phyloP scores from a whole-genome alignment of 2,113 vertebrate species.

The Gavia stellata region DNA sequence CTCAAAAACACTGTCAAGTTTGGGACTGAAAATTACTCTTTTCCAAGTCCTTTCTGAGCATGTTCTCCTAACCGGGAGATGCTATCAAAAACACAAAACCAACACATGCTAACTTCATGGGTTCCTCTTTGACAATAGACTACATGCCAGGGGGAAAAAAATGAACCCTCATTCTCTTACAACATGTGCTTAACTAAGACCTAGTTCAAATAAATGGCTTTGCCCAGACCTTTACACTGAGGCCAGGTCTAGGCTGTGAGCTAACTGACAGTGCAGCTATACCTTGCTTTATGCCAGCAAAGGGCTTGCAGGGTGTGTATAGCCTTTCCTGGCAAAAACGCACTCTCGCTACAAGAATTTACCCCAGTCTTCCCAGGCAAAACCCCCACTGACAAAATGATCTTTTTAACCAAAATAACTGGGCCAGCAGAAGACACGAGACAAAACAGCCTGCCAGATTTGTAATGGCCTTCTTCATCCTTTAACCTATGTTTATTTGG shows the following conservation, averaged over 20 bases:
- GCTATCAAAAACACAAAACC: background rate
- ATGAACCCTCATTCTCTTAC: background rate
- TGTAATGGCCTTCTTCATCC: background rate
- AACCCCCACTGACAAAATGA: background rate
- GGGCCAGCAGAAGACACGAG: background rate
- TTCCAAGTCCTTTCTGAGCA: background rate
- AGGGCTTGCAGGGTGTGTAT: background rate
- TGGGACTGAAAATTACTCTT: background rate
- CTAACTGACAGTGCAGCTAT: background rate
- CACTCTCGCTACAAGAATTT: background rate
- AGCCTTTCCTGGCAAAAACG: background rate
- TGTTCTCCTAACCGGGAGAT: background rate
- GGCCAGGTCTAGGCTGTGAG: background rate
- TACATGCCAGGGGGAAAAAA: background rate
- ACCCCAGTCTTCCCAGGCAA: background rate
- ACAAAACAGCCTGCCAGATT: background rate
- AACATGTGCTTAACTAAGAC: background rate
- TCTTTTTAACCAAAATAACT: background rate
- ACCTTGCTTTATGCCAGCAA: background rate
- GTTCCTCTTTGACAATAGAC: background rate
- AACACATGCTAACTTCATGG: background rate
- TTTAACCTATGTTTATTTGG: background rate
- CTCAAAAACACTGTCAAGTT: background rate
- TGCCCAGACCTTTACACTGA: background rate
- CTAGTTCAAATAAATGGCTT: background rate